Percentiles rank a stretch among this genome's conserved stretches.
Conservation (phyloP, 1,140 invertebrate genomes). For the Drosophila pandora region DNA sequence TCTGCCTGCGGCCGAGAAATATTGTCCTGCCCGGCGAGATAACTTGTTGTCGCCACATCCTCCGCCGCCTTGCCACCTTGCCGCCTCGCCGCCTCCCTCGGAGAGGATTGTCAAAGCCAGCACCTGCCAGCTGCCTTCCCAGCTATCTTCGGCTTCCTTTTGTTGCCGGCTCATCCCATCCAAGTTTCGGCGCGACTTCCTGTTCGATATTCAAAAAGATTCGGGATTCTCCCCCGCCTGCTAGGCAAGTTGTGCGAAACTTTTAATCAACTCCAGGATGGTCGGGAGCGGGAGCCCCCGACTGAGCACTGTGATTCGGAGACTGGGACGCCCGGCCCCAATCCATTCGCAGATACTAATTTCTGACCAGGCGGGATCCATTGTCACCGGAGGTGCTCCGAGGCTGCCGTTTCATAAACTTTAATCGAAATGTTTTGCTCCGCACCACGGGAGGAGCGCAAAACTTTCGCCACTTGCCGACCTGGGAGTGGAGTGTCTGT, state of each 20-base stretch:
- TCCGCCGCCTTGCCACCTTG: not conserved
- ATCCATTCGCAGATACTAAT: conserved; percentile 50
- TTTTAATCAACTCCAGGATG: conserved; percentile 69
- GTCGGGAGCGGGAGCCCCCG: not conserved
- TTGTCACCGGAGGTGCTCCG: conserved; percentile 19
- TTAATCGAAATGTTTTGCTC: conserved; percentile 82
- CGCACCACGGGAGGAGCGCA: conserved; percentile 22
- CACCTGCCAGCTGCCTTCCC: conserved; percentile 35
- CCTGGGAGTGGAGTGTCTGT: conserved; percentile 45
- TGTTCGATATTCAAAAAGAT: conserved; percentile 61
- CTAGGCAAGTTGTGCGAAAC: conserved; percentile 60
- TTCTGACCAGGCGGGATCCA: conserved; percentile 41
- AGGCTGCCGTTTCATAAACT: conserved; percentile 77
- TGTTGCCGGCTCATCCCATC: conserved; percentile 8
- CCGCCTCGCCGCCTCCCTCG: not conserved
- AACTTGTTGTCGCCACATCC: conserved; percentile 39
- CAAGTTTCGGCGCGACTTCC: conserved; percentile 47
- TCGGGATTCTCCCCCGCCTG: not conserved
- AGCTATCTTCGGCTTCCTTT: conserved; percentile 2
- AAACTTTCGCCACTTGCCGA: conserved; percentile 79
- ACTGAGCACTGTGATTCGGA: conserved; percentile 1
- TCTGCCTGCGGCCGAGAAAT: conserved; percentile 51
- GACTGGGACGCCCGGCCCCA: conserved; percentile 21
- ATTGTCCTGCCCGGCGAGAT: conserved; percentile 48
- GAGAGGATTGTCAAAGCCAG: conserved; percentile 47